Percentiles rank a stretch among this genome's conserved stretches.
Evolutionary conservation across 2,888 invertebrate genomes (phyloP).

Genomic region (Tenodera sinensis): DNA sequence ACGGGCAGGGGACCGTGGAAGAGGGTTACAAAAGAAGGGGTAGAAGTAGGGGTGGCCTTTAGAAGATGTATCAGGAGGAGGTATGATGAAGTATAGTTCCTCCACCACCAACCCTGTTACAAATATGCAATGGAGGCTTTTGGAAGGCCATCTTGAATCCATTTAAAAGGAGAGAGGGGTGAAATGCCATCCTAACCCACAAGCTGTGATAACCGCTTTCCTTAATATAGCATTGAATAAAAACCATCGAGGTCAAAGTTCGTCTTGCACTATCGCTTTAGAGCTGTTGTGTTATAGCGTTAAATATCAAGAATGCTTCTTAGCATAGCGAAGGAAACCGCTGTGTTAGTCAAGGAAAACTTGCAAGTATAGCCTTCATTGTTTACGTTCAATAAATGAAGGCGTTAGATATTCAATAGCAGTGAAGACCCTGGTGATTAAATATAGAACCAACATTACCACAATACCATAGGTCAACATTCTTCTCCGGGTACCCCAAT

Average conservation of each 20-base stretch:
- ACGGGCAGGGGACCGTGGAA: background rate
- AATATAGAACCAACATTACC: no score
- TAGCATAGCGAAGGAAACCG: no score
- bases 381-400: no score
- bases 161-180: background rate
- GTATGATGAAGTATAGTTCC: background rate
- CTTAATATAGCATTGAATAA: background rate
- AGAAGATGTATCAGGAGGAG: background rate
- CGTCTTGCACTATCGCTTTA: background rate
- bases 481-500: no score
- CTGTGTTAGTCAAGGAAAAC: no score
- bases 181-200: background rate
- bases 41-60: background rate
- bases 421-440: no score
- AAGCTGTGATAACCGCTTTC: background rate
- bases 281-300: background rate
- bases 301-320: background rate
- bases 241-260: background rate
- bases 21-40: background rate
- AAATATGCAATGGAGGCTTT: background rate
- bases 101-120: background rate
- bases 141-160: background rate
- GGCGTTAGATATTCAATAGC: no score
- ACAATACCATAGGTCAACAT: no score
- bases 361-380: no score